Conservation (phyloP, 2,113 vertebrate species). For the Varanus komodoensis region DNA sequence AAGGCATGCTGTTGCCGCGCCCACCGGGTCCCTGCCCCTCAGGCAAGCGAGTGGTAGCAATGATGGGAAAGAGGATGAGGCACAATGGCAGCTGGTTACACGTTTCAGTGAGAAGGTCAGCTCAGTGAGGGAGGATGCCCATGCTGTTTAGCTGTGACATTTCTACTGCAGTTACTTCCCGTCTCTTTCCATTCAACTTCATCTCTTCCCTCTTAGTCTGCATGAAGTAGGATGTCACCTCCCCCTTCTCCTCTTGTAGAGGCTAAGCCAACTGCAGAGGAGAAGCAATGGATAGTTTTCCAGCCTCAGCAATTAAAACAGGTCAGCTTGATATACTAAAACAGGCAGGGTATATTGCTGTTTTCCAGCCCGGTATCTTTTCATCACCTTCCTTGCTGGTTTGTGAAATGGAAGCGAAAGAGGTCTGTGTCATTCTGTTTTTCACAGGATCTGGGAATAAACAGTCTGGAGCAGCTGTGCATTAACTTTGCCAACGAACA, state of each 20-base stretch:
- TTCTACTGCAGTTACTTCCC: not conserved
- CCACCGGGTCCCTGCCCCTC: too few species aligned
- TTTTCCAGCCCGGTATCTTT: not conserved
- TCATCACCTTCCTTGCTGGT: not conserved
- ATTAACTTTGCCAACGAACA: slow-evolving; percentile 93
- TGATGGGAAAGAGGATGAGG: too few species aligned
- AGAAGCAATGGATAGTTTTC: not conserved
- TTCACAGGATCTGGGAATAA: slow-evolving; percentile 86
- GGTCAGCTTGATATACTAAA: slow-evolving; percentile 11
- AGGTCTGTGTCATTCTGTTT: not conserved
- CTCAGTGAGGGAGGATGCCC: too few species aligned
- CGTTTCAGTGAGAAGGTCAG: too few species aligned
- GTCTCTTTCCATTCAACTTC: not conserved
- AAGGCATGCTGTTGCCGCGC: too few species aligned
- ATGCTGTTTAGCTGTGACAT: not conserved
- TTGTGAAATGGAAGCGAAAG: slow-evolving; percentile 2
- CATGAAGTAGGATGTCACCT: not conserved
- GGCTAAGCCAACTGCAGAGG: not conserved
- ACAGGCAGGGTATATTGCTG: not conserved
- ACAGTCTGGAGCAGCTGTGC: slow-evolving; percentile 94
- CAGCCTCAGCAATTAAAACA: slow-evolving; percentile 6
- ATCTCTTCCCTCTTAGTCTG: not conserved
- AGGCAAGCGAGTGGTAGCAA: too few species aligned
- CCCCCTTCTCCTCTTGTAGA: not conserved
- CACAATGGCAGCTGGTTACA: too few species aligned